Percentiles rank a stretch among this genome's conserved stretches.
These are phyloP conservation scores for Ranitomeya variabilis DNA, from an alignment of 2,113 vertebrate species.

Conservation along the genomic window DNA sequence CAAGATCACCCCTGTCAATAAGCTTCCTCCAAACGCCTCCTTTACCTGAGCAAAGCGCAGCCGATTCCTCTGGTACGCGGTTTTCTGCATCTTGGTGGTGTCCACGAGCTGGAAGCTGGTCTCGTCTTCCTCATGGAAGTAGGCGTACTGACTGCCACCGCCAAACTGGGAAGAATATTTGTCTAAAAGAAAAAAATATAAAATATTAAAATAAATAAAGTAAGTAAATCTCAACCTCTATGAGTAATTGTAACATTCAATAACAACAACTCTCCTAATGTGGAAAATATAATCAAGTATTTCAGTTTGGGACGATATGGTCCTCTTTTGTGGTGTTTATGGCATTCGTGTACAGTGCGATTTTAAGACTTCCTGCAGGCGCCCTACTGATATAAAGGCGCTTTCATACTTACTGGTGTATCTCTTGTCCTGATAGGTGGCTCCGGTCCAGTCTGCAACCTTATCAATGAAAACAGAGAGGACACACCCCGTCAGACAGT, in stretches of 20 bases:
- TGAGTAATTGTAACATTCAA: not conserved
- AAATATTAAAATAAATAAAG: not conserved
- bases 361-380: too few relatives aligned
- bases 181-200: constrained; percentile 69
- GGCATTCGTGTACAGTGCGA: too few relatives aligned
- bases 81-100: constrained; percentile 94
- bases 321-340: too few relatives aligned
- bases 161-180: constrained; percentile 98
- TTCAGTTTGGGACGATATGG: too few relatives aligned
- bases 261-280: not conserved
- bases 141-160: constrained; percentile 94
- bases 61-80: constrained; percentile 96
- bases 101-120: constrained; percentile 97
- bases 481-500: constrained; percentile 11
- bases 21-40: not conserved
- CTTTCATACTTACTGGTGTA: constrained; percentile 87
- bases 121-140: constrained; percentile 98
- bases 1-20: not conserved
- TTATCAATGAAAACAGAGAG: constrained; percentile 61
- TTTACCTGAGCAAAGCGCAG: constrained; percentile 96
- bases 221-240: too few relatives aligned
- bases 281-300: not conserved
- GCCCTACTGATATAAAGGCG: not conserved
- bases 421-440: constrained; percentile 97
- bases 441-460: constrained; percentile 98